phyloP scores from a whole-genome alignment of 2,113 vertebrate species.

The Oostethus manadensis region DNA sequence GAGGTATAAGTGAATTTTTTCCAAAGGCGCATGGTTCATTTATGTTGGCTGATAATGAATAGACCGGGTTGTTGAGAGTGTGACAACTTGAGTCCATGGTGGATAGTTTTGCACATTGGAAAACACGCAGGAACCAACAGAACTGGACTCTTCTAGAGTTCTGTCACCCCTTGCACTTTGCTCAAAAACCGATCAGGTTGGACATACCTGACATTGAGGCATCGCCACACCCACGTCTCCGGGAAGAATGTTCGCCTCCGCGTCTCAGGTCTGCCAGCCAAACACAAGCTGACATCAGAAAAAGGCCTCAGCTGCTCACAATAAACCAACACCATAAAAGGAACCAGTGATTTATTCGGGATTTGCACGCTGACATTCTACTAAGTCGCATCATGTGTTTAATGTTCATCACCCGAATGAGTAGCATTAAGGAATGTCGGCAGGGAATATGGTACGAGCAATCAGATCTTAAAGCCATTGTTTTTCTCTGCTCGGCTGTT shows the following conservation, averaged over 20 bases:
- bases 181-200: constrained; percentile 28
- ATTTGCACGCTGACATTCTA: constrained; percentile 39
- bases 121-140: constrained; percentile 33
- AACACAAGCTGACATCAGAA: constrained; percentile 57
- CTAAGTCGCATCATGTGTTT: constrained; percentile 46
- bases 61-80: constrained; percentile 48
- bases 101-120: constrained; percentile 43
- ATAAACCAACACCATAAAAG: constrained; percentile 50
- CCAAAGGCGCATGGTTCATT: constrained; percentile 55
- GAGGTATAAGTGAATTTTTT: constrained; percentile 33
- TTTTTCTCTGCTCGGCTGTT: constrained; percentile 22
- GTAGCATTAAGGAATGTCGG: constrained; percentile 29
- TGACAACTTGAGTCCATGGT: constrained; percentile 40
- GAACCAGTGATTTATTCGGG: constrained; percentile 37
- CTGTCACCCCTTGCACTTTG: constrained; percentile 1
- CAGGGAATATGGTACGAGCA: constrained; percentile 20
- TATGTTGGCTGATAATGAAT: constrained; percentile 54
- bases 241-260: constrained; percentile 88
- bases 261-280: constrained; percentile 79
- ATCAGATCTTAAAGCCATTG: constrained; percentile 19
- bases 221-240: constrained; percentile 89
- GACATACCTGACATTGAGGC: constrained; percentile 85
- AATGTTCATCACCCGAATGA: constrained; percentile 35
- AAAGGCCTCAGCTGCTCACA: constrained; percentile 51
- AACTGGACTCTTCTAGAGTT: constrained; percentile 9